Evolutionary conservation across 2,797 vertebrate species (phyloP).

Genomic region (Myotis pilosus): DNA sequence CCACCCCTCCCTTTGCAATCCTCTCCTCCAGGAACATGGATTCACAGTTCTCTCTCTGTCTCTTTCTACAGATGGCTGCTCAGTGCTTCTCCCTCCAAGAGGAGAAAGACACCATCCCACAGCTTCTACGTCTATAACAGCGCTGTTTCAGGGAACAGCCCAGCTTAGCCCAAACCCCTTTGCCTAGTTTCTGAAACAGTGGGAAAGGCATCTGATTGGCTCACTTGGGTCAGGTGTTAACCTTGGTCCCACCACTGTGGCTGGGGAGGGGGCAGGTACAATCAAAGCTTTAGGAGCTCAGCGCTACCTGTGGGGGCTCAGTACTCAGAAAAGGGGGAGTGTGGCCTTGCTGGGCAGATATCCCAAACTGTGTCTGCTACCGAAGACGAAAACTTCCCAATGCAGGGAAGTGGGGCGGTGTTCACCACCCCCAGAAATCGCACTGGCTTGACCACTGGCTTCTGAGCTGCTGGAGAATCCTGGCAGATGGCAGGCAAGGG

Average conservation of each 20-base stretch:
- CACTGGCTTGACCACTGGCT: background rate
- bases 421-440: background rate
- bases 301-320: no score
- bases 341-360: background rate
- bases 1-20: background rate
- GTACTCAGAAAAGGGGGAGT: background rate
- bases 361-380: background rate
- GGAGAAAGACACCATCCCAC: background rate
- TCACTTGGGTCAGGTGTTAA: background rate
- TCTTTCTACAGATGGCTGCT: background rate
- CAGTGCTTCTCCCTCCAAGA: rapidly evolving
- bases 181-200: background rate
- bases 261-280: background rate
- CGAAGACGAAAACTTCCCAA: background rate
- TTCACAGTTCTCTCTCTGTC: background rate
- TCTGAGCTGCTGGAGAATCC: background rate
- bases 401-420: background rate
- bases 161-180: background rate
- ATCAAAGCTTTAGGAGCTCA: background rate
- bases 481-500: background rate
- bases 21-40: background rate
- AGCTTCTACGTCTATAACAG: background rate
- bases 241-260: background rate
- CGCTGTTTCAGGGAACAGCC: background rate
- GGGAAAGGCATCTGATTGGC: background rate